phyloP scores from a whole-genome alignment of 2,797 vertebrate genomes.

The Catharus ustulatus region DNA sequence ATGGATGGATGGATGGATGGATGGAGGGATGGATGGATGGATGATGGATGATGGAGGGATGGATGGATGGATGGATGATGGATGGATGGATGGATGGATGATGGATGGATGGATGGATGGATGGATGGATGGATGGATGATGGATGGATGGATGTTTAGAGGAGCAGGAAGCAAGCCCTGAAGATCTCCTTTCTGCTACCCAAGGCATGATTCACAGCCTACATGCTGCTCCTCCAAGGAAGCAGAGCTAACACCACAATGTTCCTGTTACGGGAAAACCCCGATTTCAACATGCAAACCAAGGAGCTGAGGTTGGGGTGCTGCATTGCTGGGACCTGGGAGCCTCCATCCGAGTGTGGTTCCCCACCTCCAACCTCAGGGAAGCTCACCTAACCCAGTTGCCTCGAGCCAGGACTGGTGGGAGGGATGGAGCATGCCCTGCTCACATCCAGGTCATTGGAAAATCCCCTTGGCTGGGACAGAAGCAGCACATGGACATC shows the following conservation, averaged over 20 bases:
- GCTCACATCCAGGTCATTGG: background rate
- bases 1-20: background rate
- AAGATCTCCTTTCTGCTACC: background rate
- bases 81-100: background rate
- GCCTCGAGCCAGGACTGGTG: accelerated
- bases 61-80: background rate
- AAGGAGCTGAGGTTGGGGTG: background rate
- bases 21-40: background rate
- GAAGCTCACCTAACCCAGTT: background rate
- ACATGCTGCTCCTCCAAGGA: background rate
- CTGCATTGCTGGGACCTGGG: background rate
- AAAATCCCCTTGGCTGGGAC: background rate
- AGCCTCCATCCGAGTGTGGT: background rate
- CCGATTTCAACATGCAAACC: accelerated
- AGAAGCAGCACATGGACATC: background rate
- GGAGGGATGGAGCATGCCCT: background rate
- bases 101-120: background rate
- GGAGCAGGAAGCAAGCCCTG: background rate
- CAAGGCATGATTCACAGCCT: background rate
- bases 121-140: background rate
- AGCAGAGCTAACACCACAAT: background rate
- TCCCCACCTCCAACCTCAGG: background rate
- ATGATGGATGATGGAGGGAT: background rate
- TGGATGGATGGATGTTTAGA: background rate
- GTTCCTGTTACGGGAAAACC: background rate